These are phyloP conservation scores for Tolypeutes matacus DNA, from an alignment of 2,797 vertebrate species.

Conservation along the genomic window DNA sequence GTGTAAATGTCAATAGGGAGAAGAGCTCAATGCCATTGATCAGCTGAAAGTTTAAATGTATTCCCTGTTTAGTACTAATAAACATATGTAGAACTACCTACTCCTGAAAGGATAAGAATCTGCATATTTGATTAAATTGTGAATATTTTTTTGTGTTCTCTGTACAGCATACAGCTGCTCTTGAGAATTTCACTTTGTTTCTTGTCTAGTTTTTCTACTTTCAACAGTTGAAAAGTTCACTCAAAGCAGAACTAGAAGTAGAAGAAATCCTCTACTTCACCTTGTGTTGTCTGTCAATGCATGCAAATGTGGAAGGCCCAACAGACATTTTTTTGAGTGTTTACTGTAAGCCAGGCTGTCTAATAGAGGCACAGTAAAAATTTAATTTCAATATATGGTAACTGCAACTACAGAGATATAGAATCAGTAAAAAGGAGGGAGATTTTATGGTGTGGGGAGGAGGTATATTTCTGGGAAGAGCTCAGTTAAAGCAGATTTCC, in stretches of 20 bases:
- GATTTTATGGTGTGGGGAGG: not conserved
- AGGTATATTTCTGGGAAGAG: not conserved
- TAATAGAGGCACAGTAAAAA: not conserved
- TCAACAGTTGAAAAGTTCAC: not conserved
- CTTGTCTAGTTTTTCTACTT: not conserved
- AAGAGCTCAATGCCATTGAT: conserved; percentile 38
- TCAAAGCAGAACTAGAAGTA: not conserved
- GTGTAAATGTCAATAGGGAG: conserved; percentile 17
- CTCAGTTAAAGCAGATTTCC: not conserved
- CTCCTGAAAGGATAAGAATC: not conserved
- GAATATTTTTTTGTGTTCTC: not conserved
- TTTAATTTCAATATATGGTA: not conserved
- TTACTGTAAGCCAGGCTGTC: not conserved
- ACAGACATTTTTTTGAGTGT: not conserved
- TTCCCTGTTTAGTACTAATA: not conserved
- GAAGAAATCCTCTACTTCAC: not conserved
- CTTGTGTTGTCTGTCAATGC: fast-evolving
- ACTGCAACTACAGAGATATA: not conserved
- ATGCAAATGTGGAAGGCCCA: not conserved
- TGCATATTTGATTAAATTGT: not conserved
- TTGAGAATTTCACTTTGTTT: conserved; percentile 19
- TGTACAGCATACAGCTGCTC: not conserved
- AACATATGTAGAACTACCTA: not conserved
- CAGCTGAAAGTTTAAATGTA: not conserved
- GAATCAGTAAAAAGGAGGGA: not conserved